phyloP scores from a whole-genome alignment of 2,888 invertebrate genomes.

The Branchellion lobata region DNA sequence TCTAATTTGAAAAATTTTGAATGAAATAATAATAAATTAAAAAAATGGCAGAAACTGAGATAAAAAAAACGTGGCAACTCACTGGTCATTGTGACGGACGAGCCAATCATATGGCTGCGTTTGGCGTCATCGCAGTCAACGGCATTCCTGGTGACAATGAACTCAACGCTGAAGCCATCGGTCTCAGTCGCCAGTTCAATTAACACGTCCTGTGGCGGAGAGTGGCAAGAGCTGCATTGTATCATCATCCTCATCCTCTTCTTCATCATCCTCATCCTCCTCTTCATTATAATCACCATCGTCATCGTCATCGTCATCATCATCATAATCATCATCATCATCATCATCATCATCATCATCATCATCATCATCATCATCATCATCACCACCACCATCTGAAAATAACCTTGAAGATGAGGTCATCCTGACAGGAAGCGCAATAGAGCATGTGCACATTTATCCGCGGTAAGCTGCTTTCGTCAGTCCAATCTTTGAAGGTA shows the following conservation, averaged over 20 bases:
- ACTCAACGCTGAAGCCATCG: neutral
- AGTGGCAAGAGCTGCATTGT: neutral
- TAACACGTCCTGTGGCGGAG: neutral
- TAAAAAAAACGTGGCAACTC: too few relatives aligned
- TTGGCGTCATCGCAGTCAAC: neutral
- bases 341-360: constrained; percentile 31
- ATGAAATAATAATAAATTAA: too few relatives aligned
- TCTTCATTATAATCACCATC: neutral
- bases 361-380: constrained; percentile 15
- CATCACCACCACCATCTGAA: constrained; percentile 10
- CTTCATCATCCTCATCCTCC: constrained; percentile 21
- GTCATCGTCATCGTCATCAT: neutral
- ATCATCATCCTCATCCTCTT: too few relatives aligned
- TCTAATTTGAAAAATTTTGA: too few relatives aligned
- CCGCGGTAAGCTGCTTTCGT: too few relatives aligned
- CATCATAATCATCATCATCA: too few relatives aligned
- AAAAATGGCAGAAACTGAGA: too few relatives aligned
- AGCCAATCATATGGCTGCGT: neutral
- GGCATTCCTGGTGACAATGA: neutral
- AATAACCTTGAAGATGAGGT: constrained; percentile 31
- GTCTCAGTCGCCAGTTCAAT: neutral
- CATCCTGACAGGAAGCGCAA: constrained; percentile 19
- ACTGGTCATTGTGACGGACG: neutral
- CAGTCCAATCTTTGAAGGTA: neutral
- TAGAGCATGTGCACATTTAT: constrained; percentile 31